Percentiles rank a stretch among this genome's conserved stretches.
These are phyloP conservation scores for Acanthurus leucopareius DNA, from an alignment of 2,797 vertebrate genomes.

Conservation along the genomic window DNA sequence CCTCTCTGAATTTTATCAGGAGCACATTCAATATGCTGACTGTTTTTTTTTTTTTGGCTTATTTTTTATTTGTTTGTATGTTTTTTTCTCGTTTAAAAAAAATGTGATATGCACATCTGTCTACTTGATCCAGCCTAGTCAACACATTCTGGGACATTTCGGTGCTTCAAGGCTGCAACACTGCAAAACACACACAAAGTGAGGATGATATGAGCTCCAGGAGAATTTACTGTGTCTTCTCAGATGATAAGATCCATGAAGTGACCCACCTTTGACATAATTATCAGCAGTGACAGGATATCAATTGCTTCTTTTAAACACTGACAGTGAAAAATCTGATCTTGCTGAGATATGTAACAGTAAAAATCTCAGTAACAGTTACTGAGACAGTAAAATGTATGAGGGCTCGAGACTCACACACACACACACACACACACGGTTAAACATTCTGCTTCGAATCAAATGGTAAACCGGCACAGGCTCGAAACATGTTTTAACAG, in stretches of 20 bases:
- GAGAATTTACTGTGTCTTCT: constrained; percentile 9
- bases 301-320: background rate
- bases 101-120: constrained; percentile 27
- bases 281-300: background rate
- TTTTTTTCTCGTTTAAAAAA: background rate
- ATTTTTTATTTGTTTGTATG: too few relatives aligned
- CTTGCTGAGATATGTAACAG: background rate
- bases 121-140: constrained; percentile 3
- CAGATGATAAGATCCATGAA: background rate
- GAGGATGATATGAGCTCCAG: constrained; percentile 2
- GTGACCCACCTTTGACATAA: background rate
- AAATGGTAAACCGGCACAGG: constrained; percentile 16
- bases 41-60: background rate
- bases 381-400: constrained; percentile 14
- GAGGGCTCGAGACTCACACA: constrained; percentile 4
- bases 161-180: constrained; percentile 9
- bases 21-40: constrained; percentile 29
- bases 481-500: too few relatives aligned
- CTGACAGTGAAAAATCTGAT: background rate
- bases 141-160: constrained; percentile 14
- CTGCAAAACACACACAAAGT: constrained; percentile 12
- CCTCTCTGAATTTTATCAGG: constrained; percentile 10
- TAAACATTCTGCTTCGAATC: constrained; percentile 1
- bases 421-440: background rate
- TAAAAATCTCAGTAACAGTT: too few relatives aligned